Conservation (phyloP, 2,888 invertebrate genomes). For the Microctonus brassicae region DNA sequence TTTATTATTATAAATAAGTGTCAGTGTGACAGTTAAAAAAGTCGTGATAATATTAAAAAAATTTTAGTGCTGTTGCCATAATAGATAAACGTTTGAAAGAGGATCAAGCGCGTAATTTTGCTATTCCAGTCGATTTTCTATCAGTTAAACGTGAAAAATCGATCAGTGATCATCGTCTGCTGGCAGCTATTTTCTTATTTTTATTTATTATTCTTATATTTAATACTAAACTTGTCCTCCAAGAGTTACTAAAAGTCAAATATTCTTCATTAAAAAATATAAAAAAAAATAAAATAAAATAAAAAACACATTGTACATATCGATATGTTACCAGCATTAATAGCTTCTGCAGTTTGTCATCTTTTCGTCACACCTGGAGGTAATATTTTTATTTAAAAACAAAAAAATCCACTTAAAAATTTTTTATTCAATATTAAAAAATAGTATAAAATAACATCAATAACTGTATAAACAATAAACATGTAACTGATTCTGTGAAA, state of each 20-base stretch:
- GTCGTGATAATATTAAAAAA: background rate
- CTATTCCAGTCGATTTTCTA: constrained; percentile 51
- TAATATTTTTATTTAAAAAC: constrained; percentile 32
- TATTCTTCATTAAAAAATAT: background rate
- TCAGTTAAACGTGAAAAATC: constrained; percentile 56
- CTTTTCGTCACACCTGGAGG: constrained; percentile 58
- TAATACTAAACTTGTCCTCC: too few species aligned
- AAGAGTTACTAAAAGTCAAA: too few species aligned
- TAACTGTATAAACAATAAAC: too few species aligned
- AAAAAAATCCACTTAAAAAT: background rate
- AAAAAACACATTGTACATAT: constrained; percentile 5
- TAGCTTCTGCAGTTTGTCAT: constrained; percentile 60
- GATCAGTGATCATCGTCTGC: constrained; percentile 42
- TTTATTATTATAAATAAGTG: background rate
- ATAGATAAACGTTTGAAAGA: constrained; percentile 12
- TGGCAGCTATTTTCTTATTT: background rate
- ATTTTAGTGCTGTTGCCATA: background rate
- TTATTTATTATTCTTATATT: background rate
- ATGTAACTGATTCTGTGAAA: background rate
- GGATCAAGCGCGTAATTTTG: constrained; percentile 39
- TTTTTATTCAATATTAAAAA: background rate
- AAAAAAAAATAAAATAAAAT: background rate
- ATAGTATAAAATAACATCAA: background rate
- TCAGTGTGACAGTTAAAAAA: background rate
- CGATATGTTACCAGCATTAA: constrained; percentile 58